Conservation (phyloP, 2,797 vertebrate genomes). For the Cheirogaleus major region DNA sequence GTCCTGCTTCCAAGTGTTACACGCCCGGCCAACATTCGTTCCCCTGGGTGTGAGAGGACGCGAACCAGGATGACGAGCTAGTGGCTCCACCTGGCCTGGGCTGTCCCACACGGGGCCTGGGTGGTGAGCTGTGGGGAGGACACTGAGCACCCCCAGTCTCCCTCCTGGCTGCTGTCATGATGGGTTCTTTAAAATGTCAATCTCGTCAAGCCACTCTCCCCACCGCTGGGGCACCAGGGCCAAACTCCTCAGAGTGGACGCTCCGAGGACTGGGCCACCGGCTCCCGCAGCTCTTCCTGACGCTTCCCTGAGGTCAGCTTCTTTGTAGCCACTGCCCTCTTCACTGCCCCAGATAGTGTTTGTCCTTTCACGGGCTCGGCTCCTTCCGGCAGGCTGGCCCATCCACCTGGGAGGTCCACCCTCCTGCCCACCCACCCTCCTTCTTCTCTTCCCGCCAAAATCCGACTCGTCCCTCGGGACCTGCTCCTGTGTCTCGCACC, state of each 20-base stretch:
- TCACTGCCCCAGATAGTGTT: rapidly evolving
- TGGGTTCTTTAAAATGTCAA: rapidly evolving
- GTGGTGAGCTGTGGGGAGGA: no score
- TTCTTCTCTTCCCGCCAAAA: neutral
- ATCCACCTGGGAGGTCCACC: no score
- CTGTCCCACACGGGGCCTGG: constrained; percentile 35
- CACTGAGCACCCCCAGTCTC: neutral
- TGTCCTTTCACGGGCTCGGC: neutral
- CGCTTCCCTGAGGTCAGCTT: neutral
- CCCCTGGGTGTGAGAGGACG: neutral
- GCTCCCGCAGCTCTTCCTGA: neutral
- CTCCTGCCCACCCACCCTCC: rapidly evolving
- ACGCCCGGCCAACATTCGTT: no score
- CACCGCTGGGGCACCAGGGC: neutral
- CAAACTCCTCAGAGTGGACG: neutral
- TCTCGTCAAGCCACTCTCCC: neutral
- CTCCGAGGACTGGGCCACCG: rapidly evolving
- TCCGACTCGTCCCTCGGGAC: neutral
- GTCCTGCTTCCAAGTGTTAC: neutral
- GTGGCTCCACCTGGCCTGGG: neutral
- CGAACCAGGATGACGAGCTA: constrained; percentile 54
- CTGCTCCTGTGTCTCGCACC: neutral
- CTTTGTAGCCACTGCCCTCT: no score
- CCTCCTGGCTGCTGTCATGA: neutral
- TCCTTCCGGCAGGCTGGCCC: neutral